Base-by-base conservation (phyloP, 2,888 invertebrate genomes). In the Monopis laevigella region DNA sequence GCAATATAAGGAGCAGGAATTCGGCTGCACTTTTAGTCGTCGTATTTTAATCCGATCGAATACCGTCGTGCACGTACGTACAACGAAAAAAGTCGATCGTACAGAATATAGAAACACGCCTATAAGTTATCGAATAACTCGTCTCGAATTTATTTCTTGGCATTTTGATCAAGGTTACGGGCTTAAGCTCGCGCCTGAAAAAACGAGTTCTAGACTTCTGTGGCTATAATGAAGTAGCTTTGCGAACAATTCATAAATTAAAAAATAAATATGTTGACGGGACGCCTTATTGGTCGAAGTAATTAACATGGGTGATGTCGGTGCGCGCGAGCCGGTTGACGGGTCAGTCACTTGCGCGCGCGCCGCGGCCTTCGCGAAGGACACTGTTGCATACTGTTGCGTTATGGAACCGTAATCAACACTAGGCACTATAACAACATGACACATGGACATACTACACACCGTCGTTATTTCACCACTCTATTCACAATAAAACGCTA, bases 231-330 rank as follows among this genome's bases (percentile, higher is more conserved):
- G 57, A 66, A 62, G 62, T 61, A 51, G 50, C 56, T 62, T 60
- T 60, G 59, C 56, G 58, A 58, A 55, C 56, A 56, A 67, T 66
- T 64, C 61, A 63, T 66, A 64, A 62, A 59, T 58, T 60, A 55
- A 67, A 69, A 66, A 68, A 63, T 59, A 65, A 66, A 61, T 62
- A 69, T 64, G 65, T 71, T 65, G 72, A 68, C 59, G 58, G 62
- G 59, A 62, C 66, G 62, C 66, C 67, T 71, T 77, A 75, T 71
- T 70, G 74, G 70, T 65, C 51, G 64, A 65, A 60, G 70, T 73
- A 77, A 78, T 78, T 78, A 74, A 69, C 62, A 64, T 65, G 65
- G 68, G 62, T 59, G 57, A 56, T 46, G 58, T 56, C 56, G 54
- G 59, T 56, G 61, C 60, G 51, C 54, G 53, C 49, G 51, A 43